phyloP scores from a whole-genome alignment of 2,113 vertebrate genomes.

The Thamnaconus septentrionalis region DNA sequence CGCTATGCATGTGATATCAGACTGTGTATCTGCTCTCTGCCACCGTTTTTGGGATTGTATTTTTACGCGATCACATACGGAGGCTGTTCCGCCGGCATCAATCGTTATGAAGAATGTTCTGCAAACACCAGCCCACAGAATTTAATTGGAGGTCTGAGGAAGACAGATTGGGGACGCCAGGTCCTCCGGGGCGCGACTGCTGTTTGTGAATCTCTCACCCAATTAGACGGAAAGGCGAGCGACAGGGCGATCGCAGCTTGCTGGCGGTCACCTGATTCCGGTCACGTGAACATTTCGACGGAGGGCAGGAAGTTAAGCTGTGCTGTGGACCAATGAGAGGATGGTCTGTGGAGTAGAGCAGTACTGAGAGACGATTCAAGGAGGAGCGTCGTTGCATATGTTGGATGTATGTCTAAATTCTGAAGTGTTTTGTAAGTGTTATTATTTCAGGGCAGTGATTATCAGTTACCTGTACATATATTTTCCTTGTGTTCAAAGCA shows the following conservation, averaged over 20 bases:
- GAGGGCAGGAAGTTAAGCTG: too few species aligned
- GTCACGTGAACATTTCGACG: too few species aligned
- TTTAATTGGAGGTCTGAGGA: not conserved
- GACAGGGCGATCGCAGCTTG: not conserved
- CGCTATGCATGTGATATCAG: not conserved
- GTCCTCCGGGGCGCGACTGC: slow-evolving; percentile 10
- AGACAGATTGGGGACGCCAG: slow-evolving; percentile 4
- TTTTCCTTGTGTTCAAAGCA: too few species aligned
- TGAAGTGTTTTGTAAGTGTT: too few species aligned
- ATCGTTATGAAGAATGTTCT: slow-evolving; percentile 13
- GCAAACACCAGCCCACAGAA: slow-evolving; percentile 10
- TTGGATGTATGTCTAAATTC: too few species aligned
- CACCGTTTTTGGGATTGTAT: not conserved
- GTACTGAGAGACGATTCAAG: too few species aligned
- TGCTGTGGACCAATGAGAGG: too few species aligned
- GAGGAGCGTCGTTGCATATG: too few species aligned
- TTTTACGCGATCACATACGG: not conserved
- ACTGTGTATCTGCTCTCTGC: not conserved
- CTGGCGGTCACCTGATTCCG: too few species aligned
- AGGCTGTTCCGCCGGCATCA: not conserved
- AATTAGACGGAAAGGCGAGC: slow-evolving; percentile 5
- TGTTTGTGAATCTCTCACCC: slow-evolving; percentile 14
- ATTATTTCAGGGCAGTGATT: too few species aligned
- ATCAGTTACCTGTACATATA: too few species aligned
- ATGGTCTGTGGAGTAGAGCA: too few species aligned